Evolutionary conservation across 1,140 invertebrate species (phyloP), one percentile per base, ranked within the genome.

Genomic region (Philaenus spumarius): DNA sequence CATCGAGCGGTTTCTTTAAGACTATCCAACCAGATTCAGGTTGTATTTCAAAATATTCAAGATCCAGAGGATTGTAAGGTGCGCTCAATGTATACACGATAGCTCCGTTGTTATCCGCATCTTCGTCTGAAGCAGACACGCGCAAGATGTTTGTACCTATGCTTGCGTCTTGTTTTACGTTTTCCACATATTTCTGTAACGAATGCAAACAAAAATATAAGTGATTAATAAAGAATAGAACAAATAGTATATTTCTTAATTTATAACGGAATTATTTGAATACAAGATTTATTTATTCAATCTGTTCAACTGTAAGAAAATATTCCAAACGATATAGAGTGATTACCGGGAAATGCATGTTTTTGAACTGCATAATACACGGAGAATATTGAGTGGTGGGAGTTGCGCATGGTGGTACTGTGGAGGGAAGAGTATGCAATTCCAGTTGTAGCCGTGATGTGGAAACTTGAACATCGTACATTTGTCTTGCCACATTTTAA

Each of bases 1-100:
- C 91, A 83, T 95, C 93, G 64, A 95, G 78, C 54, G 92, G 89
- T 71, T 95, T 94, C 78, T 91, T 93, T 61, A 96, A 74, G 23
- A 92, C 89, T 69, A 95, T 95, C 93, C 93, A 96, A 68, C 93
- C 93, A 67, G 92, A 95, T 72, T 96, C 93, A 62, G 90, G 89
- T 77, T 95, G 92, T 63, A 95, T 95, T 72, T 92, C 89, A 75
- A 96, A 96, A 76, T 96, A 96, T 70, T 95, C 90, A 62, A 95
- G 80, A 74, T 93, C 90, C 23, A 83, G 82, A 0, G 85, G 82
- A 72, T 92, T 89, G 64, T 85, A 87, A 19, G 90, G 88, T 7
- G 91, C 88, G 63, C 86, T 92, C 45, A 95, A 72, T 23, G 90
- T 91, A 67, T 93, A 93, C n/a, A 90, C 83, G 70, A 93, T 93